Evolutionary conservation across 37 sponge, comb jelly and placozoan species (phyloP).

Genomic region (Tethya wilhelma): DNA sequence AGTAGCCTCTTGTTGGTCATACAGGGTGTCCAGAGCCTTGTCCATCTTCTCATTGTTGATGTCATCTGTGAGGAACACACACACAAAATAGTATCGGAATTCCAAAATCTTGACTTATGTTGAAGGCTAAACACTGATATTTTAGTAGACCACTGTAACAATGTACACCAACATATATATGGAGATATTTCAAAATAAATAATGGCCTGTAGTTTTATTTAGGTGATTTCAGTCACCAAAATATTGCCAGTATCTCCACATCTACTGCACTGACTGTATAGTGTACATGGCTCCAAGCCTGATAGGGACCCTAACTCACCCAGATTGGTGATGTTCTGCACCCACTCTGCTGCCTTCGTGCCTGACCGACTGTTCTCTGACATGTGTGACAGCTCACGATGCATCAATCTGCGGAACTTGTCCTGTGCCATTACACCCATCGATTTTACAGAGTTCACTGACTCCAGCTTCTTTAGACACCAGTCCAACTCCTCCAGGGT

Average conservation of each 20-base stretch:
- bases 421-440: constrained; percentile 87
- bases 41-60: not conserved
- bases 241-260: not conserved
- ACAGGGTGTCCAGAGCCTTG: not conserved
- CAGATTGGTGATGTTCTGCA: constrained; percentile 33
- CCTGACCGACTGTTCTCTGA: constrained; percentile 72
- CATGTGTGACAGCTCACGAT: constrained; percentile 65
- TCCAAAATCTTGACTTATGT: too few relatives aligned
- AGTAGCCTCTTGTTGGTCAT: not conserved
- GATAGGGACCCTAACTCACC: too few relatives aligned
- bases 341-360: constrained; percentile 71
- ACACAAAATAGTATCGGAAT: too few relatives aligned
- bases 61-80: too few relatives aligned
- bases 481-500: constrained; percentile 81
- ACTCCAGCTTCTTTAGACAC: constrained; percentile 86
- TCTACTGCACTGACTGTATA: too few relatives aligned
- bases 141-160: not conserved
- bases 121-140: too few relatives aligned
- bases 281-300: too few relatives aligned
- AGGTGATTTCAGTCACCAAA: not conserved
- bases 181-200: not conserved
- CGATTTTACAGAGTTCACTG: constrained; percentile 80
- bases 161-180: not conserved
- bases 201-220: not conserved
- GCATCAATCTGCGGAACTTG: constrained; percentile 78